A percentile compares a stretch with the other conserved stretches of the same genome.
These are phyloP conservation scores for Nesidiocoris tenuis DNA, from an alignment of 2,888 invertebrate species.

Conservation along the genomic window DNA sequence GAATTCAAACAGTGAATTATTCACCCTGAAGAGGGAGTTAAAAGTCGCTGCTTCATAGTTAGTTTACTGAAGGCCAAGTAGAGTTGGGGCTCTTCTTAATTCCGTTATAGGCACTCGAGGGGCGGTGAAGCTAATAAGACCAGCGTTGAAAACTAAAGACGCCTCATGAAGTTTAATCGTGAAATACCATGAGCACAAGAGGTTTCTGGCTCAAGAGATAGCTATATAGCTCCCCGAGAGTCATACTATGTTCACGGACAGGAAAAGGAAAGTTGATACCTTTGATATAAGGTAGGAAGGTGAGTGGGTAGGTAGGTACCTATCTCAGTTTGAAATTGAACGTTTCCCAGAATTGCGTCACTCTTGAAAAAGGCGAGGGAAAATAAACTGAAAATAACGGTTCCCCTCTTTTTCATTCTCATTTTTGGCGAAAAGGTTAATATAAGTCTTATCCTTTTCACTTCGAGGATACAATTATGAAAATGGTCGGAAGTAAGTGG, in stretches of 20 bases:
- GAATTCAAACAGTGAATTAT: slow-evolving; percentile 17
- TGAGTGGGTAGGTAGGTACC: too few species aligned
- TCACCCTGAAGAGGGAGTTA: slow-evolving; percentile 1
- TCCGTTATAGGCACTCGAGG: slow-evolving; percentile 19
- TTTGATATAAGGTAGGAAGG: too few species aligned
- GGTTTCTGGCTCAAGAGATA: neutral
- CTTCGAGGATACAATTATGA: slow-evolving; percentile 12
- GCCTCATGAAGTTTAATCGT: slow-evolving; percentile 26
- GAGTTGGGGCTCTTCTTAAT: too few species aligned
- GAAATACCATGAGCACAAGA: neutral
- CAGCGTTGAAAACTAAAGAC: slow-evolving; percentile 16
- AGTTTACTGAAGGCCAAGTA: slow-evolving; percentile 9
- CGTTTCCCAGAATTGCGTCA: too few species aligned
- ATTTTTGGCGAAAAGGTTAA: slow-evolving; percentile 1
- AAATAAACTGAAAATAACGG: neutral
- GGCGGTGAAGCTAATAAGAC: slow-evolving; percentile 18
- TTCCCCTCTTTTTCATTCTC: neutral
- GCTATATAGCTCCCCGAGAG: too few species aligned
- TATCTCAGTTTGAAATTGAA: too few species aligned
- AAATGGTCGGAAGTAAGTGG: neutral
- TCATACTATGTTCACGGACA: slow-evolving; percentile 8
- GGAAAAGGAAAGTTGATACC: neutral
- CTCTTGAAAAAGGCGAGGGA: too few species aligned
- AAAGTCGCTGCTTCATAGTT: slow-evolving; percentile 17
- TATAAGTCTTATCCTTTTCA: slow-evolving; percentile 8